A percentile compares a stretch with the other conserved stretches of the same genome.
phyloP scores from a whole-genome alignment of 2,113 vertebrate species.

The Ellobius talpinus region DNA sequence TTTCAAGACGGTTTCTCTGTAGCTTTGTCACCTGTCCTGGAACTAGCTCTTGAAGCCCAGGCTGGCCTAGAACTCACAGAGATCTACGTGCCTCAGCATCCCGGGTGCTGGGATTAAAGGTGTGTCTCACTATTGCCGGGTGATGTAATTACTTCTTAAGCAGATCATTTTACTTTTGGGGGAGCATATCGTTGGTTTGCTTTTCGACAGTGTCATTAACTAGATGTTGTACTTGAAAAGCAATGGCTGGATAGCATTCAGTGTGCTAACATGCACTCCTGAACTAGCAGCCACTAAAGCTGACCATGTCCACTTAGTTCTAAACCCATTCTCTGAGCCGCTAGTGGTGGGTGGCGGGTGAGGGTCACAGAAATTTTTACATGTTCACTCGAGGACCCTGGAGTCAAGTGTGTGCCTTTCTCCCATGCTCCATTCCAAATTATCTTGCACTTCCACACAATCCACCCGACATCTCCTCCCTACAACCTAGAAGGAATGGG shows the following conservation, averaged over 20 bases:
- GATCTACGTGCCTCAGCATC: too few species aligned
- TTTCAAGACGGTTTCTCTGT: too few species aligned
- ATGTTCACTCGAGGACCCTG: neutral
- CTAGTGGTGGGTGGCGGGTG: neutral
- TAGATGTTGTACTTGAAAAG: neutral
- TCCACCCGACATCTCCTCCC: too few species aligned
- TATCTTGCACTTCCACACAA: neutral
- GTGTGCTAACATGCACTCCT: neutral
- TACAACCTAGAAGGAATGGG: too few species aligned
- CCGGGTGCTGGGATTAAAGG: too few species aligned
- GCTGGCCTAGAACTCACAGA: too few species aligned
- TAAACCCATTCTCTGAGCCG: neutral
- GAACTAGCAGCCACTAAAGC: neutral
- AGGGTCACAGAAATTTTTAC: neutral
- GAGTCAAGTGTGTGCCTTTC: too few species aligned
- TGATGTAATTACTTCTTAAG: neutral
- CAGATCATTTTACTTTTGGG: neutral
- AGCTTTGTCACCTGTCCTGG: too few species aligned
- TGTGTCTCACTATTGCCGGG: too few species aligned
- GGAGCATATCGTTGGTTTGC: too few species aligned
- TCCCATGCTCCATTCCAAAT: neutral
- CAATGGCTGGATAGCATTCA: neutral
- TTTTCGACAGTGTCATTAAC: neutral
- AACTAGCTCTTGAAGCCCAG: too few species aligned
- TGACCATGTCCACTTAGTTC: neutral